Evolutionary conservation across 2,888 invertebrate genomes (phyloP), one percentile per base, ranked within the genome.

Genomic region (Drosophila maculinotata): DNA sequence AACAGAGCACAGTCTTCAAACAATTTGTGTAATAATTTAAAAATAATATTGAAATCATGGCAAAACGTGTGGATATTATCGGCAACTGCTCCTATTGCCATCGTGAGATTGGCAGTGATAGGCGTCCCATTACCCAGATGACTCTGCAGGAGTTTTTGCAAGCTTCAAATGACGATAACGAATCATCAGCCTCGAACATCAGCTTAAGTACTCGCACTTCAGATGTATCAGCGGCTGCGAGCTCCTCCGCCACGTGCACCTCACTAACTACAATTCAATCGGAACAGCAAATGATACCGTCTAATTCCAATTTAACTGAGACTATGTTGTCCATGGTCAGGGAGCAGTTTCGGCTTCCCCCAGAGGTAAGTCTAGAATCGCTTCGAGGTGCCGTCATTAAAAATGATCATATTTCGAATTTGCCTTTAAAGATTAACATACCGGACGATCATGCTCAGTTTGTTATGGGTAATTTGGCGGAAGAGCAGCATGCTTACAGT

Each of bases 101-200:
- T 1, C 73, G 77, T 2, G 45, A 42, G 4, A 57, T 75, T 7
- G 25, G 45, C 8, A 26, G 9, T 0, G 53, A 63, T 15, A 14
- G 73, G 57, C 73, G 58, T 10, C 68, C 71, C 9, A 42, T 72
- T 6, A 58, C 62, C 20, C 2, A 20, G 20, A 20, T 3, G 20
- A 20, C n/a, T n/a, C n/a, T n/a, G n/a, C n/a, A n/a, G n/a, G n/a
- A n/a, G n/a, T n/a, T n/a, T n/a, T n/a, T n/a, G n/a, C n/a, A n/a
- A n/a, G n/a, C n/a, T n/a, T n/a, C 20, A 20, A 20, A 20, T 2
- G 20, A 20, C 20, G 20, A 20, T 20, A 3, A 4, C 20, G 20
- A 20, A 3, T 20, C 20, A 20, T 20, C n/a, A n/a, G n/a, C n/a
- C n/a, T n/a, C 20, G 20, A 20, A 4, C 20, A 20, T 20, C 2